Percentiles rank a stretch among this genome's conserved stretches.
Conservation (phyloP, 2,797 vertebrate genomes). For the Octomys mimax region DNA sequence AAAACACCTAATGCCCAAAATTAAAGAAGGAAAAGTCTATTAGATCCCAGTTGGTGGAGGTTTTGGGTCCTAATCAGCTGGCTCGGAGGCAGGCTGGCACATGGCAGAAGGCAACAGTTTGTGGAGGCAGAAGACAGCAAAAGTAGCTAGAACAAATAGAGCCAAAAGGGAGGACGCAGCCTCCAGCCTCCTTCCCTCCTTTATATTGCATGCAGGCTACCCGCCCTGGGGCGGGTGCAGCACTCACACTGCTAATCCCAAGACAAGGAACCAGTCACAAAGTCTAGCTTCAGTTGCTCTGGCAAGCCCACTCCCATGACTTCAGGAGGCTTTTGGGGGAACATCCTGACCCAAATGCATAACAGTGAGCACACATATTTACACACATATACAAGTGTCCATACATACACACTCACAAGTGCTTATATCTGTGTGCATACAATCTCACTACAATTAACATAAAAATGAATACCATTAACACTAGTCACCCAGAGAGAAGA, state of each 20-base stretch:
- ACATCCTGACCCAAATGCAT: neutral
- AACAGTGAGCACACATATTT: neutral
- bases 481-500: neutral
- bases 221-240: too few species aligned
- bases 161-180: neutral
- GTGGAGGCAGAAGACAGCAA: neutral
- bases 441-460: slow-evolving; percentile 1
- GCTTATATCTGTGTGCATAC: neutral
- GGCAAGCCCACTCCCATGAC: neutral
- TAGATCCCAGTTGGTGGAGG: neutral
- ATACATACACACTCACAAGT: neutral
- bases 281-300: neutral
- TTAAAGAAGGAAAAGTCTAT: neutral
- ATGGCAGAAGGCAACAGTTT: neutral
- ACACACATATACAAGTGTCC: neutral
- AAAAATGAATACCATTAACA: neutral
- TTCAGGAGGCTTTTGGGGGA: neutral
- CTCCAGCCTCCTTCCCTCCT: neutral
- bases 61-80: neutral
- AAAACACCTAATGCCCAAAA: neutral
- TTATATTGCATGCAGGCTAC: neutral
- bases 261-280: neutral
- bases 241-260: neutral
- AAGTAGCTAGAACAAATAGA: neutral
- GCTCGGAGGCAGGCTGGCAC: neutral